Conservation (phyloP, 2,113 vertebrate species). For the Rynchops niger region DNA sequence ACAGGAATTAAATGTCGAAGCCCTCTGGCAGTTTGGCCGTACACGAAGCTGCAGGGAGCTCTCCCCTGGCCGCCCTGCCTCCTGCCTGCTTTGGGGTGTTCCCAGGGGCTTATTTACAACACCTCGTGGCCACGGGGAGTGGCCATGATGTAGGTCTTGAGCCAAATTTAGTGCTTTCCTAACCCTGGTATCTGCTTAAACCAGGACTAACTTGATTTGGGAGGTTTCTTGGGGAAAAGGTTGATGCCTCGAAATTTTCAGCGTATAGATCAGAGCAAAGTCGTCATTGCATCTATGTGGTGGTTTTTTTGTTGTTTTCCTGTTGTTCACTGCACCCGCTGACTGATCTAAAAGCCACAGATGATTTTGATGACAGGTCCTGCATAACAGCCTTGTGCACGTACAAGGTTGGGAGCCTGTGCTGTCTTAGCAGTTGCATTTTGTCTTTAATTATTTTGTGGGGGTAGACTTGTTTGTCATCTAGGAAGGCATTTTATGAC, state of each 20-base stretch:
- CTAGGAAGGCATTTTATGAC: neutral
- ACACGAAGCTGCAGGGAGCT: neutral
- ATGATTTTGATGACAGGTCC: neutral
- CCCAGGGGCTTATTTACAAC: neutral
- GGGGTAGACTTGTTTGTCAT: neutral
- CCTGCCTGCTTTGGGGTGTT: neutral
- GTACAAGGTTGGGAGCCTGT: neutral
- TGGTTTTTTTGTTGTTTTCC: neutral
- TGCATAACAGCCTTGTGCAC: neutral
- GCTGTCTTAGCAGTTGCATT: neutral
- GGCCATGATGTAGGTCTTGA: neutral
- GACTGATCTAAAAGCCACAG: neutral
- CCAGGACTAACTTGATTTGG: neutral
- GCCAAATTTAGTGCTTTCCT: neutral
- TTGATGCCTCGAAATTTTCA: neutral
- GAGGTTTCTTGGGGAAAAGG: neutral
- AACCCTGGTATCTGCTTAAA: neutral
- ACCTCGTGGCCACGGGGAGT: neutral
- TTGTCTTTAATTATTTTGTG: neutral
- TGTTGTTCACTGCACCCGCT: neutral
- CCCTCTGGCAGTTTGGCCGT: neutral
- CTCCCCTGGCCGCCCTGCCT: neutral
- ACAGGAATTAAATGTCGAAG: neutral
- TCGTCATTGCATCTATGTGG: accelerated
- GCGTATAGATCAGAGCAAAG: neutral